These are phyloP conservation scores for Isichthys henryi DNA, from an alignment of 2,113 vertebrate species.

Conservation along the genomic window DNA sequence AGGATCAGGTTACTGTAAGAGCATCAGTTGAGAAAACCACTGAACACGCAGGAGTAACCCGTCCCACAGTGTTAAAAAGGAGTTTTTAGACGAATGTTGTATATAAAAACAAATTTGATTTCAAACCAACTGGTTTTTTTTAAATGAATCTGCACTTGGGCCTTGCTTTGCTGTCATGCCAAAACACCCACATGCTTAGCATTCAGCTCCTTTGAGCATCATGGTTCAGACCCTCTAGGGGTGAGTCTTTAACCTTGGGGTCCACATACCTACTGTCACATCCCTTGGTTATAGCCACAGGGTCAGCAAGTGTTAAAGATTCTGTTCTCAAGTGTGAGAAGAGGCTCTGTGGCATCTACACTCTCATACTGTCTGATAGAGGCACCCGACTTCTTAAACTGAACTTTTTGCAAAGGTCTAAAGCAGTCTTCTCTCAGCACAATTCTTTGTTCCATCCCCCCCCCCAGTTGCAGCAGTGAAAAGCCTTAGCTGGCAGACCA, in stretches of 20 bases:
- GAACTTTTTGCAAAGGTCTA: neutral
- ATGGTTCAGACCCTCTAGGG: neutral
- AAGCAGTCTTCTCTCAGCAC: neutral
- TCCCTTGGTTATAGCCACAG: neutral
- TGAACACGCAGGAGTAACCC: neutral
- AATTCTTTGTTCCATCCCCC: neutral
- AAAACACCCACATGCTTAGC: neutral
- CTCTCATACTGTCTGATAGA: neutral
- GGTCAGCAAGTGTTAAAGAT: neutral
- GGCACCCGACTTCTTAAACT: neutral
- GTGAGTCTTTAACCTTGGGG: neutral
- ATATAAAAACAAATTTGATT: neutral
- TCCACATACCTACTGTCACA: neutral
- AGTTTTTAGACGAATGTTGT: neutral
- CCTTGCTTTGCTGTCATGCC: neutral
- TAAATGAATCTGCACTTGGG: too few species aligned
- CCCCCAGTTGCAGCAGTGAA: slow-evolving; percentile 80
- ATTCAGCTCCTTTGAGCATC: neutral
- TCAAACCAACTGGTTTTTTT: neutral
- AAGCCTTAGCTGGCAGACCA: slow-evolving; percentile 89
- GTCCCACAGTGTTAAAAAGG: neutral
- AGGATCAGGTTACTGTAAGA: slow-evolving; percentile 1
- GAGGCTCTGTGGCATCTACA: neutral
- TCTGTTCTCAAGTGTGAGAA: neutral
- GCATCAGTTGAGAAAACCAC: slow-evolving; percentile 20